These are phyloP conservation scores for Troilus luridus DNA, from an alignment of 2,888 invertebrate species.

Conservation along the genomic window DNA sequence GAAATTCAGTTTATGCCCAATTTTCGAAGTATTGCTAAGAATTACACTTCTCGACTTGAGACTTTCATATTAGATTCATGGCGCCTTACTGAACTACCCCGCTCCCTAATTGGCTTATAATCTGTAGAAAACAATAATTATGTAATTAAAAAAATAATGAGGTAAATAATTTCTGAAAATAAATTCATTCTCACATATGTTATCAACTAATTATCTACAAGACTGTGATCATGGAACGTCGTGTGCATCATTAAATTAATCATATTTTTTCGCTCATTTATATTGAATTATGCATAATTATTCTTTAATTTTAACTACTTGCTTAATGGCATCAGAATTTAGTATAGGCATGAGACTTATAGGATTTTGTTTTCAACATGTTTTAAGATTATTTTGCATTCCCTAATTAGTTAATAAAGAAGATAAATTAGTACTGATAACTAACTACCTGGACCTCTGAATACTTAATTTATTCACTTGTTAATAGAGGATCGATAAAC, in stretches of 20 bases:
- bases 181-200: neutral
- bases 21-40: too few relatives aligned
- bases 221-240: neutral
- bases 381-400: neutral
- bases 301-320: neutral
- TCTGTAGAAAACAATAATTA: neutral
- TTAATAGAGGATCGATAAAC: constrained; percentile 11
- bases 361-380: neutral
- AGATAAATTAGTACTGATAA: constrained; percentile 8
- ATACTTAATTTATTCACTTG: neutral
- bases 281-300: neutral
- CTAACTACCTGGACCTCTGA: neutral
- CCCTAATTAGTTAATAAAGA: neutral
- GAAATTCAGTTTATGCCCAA: too few relatives aligned
- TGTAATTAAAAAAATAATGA: neutral
- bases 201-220: neutral
- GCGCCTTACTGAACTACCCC: too few relatives aligned
- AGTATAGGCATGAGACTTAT: neutral
- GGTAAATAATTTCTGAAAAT: neutral
- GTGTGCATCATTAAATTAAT: neutral
- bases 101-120: neutral
- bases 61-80: too few relatives aligned
- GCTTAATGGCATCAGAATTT: neutral
- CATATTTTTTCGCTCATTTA: neutral
- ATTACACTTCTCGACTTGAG: too few relatives aligned